A percentile compares a stretch with the other conserved stretches of the same genome.
Conservation (phyloP, 1,140 invertebrate genomes). For the Paraescarpia echinospica region DNA sequence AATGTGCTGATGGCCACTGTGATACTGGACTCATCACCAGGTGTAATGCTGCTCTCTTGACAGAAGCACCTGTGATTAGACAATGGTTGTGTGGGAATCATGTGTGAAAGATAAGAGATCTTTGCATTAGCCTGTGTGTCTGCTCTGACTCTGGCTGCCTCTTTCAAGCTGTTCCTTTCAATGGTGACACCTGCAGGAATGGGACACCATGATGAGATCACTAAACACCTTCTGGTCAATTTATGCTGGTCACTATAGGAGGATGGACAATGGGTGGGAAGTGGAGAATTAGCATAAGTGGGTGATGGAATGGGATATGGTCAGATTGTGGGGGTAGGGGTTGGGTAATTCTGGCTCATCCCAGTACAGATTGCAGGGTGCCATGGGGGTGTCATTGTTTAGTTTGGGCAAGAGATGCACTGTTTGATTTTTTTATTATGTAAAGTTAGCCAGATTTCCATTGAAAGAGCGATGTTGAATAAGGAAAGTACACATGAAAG, state of each 20-base stretch:
- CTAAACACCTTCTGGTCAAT: neutral
- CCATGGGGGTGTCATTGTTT: neutral
- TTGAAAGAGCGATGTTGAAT: neutral
- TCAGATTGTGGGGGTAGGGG: neutral
- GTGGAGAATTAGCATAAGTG: neutral
- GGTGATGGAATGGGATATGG: too few relatives aligned
- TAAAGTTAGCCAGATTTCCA: neutral
- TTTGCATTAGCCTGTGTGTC: neutral
- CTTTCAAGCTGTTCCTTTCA: neutral
- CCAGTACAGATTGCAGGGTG: neutral
- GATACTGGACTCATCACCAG: neutral
- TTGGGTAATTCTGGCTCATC: neutral
- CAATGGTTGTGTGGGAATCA: neutral
- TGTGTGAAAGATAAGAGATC: constrained; percentile 5
- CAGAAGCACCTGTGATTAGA: neutral
- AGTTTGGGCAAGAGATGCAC: neutral
- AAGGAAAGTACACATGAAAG: too few relatives aligned
- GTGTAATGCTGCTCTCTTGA: neutral
- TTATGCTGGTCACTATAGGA: neutral
- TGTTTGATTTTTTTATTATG: neutral
- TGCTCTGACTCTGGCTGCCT: neutral
- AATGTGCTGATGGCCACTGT: neutral
- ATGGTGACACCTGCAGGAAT: neutral
- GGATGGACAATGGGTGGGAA: neutral
- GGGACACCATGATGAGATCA: neutral